Evolutionary conservation across 1,140 invertebrate species (phyloP).

Genomic region (Papilio dardanus): DNA sequence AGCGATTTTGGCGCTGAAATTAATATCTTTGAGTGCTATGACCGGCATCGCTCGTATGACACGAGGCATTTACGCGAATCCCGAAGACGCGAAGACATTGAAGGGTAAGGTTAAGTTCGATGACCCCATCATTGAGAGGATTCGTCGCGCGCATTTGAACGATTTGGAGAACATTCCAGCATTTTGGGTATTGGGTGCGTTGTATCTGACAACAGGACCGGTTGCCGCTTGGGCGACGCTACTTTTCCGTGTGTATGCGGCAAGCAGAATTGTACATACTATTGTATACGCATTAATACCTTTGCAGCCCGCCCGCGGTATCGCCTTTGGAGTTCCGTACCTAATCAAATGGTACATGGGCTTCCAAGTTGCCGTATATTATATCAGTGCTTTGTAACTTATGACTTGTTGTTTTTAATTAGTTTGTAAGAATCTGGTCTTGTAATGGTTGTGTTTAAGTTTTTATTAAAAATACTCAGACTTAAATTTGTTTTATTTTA

Average conservation of each 20-base stretch:
- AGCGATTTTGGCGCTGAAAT: constrained; percentile 82
- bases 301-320: constrained; percentile 58
- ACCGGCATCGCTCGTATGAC: constrained; percentile 75
- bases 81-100: constrained; percentile 61
- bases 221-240: constrained; percentile 76
- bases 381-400: constrained; percentile 56
- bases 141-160: constrained; percentile 86
- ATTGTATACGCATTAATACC: constrained; percentile 84
- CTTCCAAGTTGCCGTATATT: constrained; percentile 57
- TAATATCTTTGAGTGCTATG: constrained; percentile 78
- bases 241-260: constrained; percentile 84
- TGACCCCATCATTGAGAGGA: constrained; percentile 82
- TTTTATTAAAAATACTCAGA: constrained; percentile 1
- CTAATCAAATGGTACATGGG: constrained; percentile 67
- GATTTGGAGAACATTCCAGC: constrained; percentile 86
- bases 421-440: not conserved
- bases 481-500: constrained; percentile 11
- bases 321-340: constrained; percentile 56
- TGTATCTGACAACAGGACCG: constrained; percentile 86
- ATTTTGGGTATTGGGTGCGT: constrained; percentile 78
- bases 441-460: not conserved
- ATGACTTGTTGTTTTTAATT: not conserved
- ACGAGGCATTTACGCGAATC: constrained; percentile 65
- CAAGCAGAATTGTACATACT: constrained; percentile 85
- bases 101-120: constrained; percentile 78